Evolutionary conservation across 2,113 vertebrate species (phyloP).

Genomic region (Chamaea fasciata): DNA sequence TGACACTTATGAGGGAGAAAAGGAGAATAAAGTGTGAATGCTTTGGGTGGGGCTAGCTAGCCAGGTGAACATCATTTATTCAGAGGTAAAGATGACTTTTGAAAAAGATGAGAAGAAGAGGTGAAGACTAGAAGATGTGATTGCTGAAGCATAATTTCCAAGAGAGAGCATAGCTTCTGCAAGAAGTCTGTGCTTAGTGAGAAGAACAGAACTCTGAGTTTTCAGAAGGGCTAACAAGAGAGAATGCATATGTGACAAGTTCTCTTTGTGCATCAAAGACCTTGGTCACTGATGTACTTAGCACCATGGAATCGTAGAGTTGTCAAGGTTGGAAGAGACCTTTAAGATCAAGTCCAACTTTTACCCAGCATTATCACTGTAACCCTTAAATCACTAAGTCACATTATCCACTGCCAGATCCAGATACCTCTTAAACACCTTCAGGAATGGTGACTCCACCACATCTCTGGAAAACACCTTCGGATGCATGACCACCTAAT

Average conservation of each 20-base stretch:
- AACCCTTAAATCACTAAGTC: neutral
- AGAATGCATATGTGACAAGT: neutral
- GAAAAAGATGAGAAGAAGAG: neutral
- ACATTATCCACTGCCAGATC: too few species aligned
- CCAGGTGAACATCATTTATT: neutral
- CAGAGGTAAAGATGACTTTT: neutral
- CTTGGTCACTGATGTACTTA: neutral
- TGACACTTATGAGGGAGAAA: neutral
- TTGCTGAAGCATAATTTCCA: neutral
- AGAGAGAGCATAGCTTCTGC: neutral
- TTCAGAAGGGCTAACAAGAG: neutral
- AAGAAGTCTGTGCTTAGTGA: neutral
- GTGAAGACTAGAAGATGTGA: neutral
- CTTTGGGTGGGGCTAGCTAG: neutral
- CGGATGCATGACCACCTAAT: neutral
- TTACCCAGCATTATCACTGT: neutral
- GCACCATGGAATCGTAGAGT: neutral
- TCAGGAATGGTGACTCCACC: neutral
- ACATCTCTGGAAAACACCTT: neutral
- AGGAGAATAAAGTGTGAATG: neutral
- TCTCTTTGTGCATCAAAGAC: neutral
- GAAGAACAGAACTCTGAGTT: neutral
- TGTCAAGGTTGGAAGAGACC: neutral
- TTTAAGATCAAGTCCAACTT: neutral
- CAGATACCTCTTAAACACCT: neutral